Evolutionary conservation across 2,888 invertebrate species (phyloP).

Genomic region (Cerastis rubricosa): DNA sequence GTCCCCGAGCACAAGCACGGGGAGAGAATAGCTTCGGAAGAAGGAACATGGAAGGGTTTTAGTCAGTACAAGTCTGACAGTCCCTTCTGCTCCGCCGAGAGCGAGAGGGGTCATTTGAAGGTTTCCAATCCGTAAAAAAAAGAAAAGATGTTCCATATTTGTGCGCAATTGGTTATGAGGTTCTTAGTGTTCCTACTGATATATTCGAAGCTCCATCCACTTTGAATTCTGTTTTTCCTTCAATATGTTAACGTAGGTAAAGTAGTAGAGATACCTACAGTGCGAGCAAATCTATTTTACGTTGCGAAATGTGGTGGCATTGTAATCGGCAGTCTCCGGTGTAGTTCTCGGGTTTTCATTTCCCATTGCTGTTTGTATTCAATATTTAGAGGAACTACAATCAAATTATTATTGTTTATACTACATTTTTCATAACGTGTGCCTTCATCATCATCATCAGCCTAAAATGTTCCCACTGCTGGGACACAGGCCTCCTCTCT

Average conservation of each 20-base stretch:
- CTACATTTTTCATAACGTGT: neutral
- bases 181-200: neutral
- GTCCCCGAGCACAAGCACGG: too few relatives aligned
- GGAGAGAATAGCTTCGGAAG: too few relatives aligned
- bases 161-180: neutral
- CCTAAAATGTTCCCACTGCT: too few relatives aligned
- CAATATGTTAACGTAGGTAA: neutral
- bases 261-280: neutral
- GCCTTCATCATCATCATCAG: too few relatives aligned
- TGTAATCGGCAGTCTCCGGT: conserved; percentile 20
- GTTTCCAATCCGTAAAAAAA: too few relatives aligned
- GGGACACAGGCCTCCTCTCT: too few relatives aligned
- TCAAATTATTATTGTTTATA: neutral
- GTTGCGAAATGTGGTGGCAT: conserved; percentile 11
- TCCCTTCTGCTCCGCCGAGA: too few relatives aligned
- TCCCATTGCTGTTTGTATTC: conserved; percentile 22
- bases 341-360: conserved; percentile 15
- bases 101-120: too few relatives aligned
- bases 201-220: neutral
- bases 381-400: conserved; percentile 8
- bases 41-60: too few relatives aligned
- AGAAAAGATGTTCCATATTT: neutral
- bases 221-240: conserved; percentile 15
- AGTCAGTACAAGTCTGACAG: too few relatives aligned
- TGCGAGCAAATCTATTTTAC: conserved; percentile 21